Conservation (phyloP, 1,140 invertebrate species). For the Papilio glaucus region DNA sequence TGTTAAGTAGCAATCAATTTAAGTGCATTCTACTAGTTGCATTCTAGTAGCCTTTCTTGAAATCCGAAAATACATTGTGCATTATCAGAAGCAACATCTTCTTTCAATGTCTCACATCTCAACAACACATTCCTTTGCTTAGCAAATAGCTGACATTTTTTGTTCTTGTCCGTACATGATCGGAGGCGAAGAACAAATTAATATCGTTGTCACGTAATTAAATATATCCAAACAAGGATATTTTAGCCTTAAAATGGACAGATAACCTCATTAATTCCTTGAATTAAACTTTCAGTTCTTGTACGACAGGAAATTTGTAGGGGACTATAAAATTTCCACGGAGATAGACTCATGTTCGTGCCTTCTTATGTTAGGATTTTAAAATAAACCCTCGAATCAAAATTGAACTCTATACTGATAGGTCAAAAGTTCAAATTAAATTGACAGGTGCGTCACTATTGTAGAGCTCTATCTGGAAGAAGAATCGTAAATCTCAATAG, state of each 20-base stretch:
- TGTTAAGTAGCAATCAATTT: too few species aligned
- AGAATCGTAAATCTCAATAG: slow-evolving; percentile 51
- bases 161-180: neutral
- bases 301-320: slow-evolving; percentile 18
- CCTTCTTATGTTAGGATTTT: slow-evolving; percentile 16
- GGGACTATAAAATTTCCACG: slow-evolving; percentile 18
- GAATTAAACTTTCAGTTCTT: slow-evolving; percentile 13
- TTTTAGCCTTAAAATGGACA: slow-evolving; percentile 3
- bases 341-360: slow-evolving; percentile 2
- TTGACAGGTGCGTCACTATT: neutral
- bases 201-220: slow-evolving; percentile 12
- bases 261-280: slow-evolving; percentile 11
- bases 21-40: too few species aligned
- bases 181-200: neutral
- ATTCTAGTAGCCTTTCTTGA: too few species aligned
- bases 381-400: neutral
- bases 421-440: slow-evolving; percentile 1
- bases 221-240: neutral
- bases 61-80: neutral
- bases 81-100: neutral
- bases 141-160: neutral
- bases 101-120: neutral
- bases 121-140: neutral
- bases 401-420: neutral
- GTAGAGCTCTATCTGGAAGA: slow-evolving; percentile 36